Evolutionary conservation across 2,113 vertebrate species (phyloP), one percentile per base, ranked within the genome.

Genomic region (Lepisosteus osseus): DNA sequence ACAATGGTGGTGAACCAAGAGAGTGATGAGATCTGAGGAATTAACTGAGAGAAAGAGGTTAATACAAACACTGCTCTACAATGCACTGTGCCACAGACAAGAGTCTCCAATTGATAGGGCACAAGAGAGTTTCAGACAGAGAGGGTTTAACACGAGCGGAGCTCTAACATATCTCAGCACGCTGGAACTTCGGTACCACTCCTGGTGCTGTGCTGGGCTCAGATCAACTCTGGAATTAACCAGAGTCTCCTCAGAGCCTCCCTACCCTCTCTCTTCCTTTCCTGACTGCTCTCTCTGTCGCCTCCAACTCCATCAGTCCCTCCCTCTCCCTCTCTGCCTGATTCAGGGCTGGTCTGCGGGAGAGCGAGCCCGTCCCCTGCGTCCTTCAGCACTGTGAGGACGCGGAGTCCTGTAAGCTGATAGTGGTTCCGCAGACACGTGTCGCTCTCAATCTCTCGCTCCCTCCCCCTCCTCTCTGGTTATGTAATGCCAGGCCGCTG

Each of bases 1-100:
- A 98, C 96, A 0, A 98, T 98, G 90, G 96, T 98, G 81, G 96
- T 98, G 93, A 97, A 98, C 95, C 96, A 98, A 75, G 96, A 96
- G 47, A 98, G 89, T 0, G 96, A 98, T 4, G 95, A 98, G 79
- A 98, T 96, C 90, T 98, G 96, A 8, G 96, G 96, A 85, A 98
- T 98, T 91, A 98, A 83, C 96, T 98, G 77, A 68, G n/a, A 73
- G 9, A 8, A 17, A 47, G 41, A 62, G 54, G 47, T 51, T 51
- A 71, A 47, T 44, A 54, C 17, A 57, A 55, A 55, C 40, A 14
- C 17, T 45, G 41, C 41, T 57, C 59, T 59, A 59, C 63, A 59
- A 54, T 67, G 42, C 56, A 61, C 41, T 63, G 44, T 68, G 45
- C 47, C 65, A 17, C 7, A 68, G 57, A 6, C 7, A 65, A 57